phyloP scores from a whole-genome alignment of 2,888 invertebrate genomes.

The Phoenoteleia sp. region DNA sequence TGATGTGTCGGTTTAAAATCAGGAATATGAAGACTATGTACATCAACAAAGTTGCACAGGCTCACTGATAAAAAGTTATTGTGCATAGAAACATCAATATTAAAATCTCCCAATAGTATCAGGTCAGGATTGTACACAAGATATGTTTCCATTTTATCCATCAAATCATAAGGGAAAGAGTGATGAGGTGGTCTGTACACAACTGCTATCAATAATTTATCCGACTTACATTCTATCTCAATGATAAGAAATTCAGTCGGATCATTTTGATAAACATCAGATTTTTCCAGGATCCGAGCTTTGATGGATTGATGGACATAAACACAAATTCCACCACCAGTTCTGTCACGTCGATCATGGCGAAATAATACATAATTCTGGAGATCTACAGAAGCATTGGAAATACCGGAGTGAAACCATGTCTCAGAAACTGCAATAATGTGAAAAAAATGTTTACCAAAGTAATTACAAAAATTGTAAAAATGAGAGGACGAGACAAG shows the following conservation, averaged over 20 bases:
- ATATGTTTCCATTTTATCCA: neutral
- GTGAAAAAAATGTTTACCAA: no score
- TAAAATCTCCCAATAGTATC: neutral
- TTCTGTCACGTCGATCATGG: neutral
- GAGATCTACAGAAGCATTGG: neutral
- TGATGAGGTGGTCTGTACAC: neutral
- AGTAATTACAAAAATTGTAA: no score
- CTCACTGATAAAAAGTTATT: no score
- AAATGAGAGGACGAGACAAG: no score
- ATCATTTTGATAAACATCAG: neutral
- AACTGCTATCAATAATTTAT: neutral
- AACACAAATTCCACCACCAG: neutral
- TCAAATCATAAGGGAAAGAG: neutral
- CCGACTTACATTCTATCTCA: neutral
- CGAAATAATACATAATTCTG: no score
- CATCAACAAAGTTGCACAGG: no score
- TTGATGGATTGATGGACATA: neutral
- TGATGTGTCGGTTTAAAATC: no score
- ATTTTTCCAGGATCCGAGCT: no score
- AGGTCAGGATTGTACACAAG: neutral
- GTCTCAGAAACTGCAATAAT: no score
- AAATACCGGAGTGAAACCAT: neutral
- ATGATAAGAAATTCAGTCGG: neutral
- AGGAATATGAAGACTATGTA: no score
- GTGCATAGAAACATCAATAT: neutral